Conservation (phyloP, 37 sponge, comb jelly and placozoan genomes). For the Diacarnus erythraeanus region DNA sequence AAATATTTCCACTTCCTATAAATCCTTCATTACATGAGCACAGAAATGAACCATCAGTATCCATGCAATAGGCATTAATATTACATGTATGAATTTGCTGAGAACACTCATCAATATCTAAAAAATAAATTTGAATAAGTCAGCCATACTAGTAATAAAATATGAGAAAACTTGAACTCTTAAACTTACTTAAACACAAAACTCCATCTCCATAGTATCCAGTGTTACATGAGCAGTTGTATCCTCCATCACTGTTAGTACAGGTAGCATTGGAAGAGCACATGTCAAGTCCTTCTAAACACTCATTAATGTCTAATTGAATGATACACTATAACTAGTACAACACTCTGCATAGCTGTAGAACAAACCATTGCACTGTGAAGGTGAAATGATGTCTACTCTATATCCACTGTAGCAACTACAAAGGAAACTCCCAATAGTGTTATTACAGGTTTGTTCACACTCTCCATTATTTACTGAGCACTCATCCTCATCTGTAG, state of each 20-base stretch:
- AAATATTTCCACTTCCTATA: not conserved
- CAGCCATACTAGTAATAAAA: not conserved
- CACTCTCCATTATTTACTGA: conserved; percentile 26
- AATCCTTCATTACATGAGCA: not conserved
- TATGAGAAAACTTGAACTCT: not conserved
- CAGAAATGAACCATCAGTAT: not conserved
- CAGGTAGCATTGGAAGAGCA: too few species aligned
- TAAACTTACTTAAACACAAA: not conserved
- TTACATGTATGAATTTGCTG: conserved; percentile 13
- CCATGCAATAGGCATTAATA: conserved; percentile 17
- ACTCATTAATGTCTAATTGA: too few species aligned
- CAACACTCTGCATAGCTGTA: too few species aligned
- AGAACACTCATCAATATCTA: conserved; percentile 39
- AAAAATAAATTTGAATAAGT: not conserved
- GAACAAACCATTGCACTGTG: too few species aligned
- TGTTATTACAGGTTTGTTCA: too few species aligned
- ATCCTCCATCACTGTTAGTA: too few species aligned
- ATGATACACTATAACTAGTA: too few species aligned
- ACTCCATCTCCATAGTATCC: not conserved
- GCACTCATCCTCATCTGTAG: conserved; percentile 42
- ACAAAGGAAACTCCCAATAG: too few species aligned
- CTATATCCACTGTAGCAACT: too few species aligned
- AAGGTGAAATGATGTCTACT: too few species aligned
- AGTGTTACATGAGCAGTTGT: too few species aligned
- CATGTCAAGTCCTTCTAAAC: too few species aligned